Evolutionary conservation across 2,113 vertebrate species (phyloP), one percentile per base, ranked within the genome.

Genomic region (Phrynosoma platyrhinos): DNA sequence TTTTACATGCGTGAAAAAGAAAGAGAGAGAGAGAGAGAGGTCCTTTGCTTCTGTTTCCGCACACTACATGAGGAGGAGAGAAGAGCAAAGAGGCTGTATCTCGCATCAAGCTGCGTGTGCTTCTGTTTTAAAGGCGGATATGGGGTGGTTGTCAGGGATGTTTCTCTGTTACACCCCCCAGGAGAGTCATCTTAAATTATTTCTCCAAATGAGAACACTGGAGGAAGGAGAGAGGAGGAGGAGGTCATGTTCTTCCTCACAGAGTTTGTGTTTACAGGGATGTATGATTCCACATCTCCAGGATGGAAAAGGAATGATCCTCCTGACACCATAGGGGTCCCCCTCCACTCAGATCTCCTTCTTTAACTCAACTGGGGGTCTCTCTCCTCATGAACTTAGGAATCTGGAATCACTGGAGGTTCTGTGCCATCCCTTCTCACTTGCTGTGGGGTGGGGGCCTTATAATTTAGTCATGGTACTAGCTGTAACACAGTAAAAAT

Each of bases 401-500:
- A 83, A 27, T 71, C 0, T 0, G 2, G 86, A 90, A 86, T 92
- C 68, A 27, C 77, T 90, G 85, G 1, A 89, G 93, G 92, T 94
- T 66, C 92, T 12, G 89, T 1, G 75, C 13, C 84, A 10, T 5
- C n/a, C 55, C 16, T 2, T 36, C 5, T 9, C 8, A 2, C 0
- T 9, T 2, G 9, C 78, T 0, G 81, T 91, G 23, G 81, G 66
- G 36, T 23, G n/a, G 4, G 25, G n/a, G 47, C 53, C 87, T 1
- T 88, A 55, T 86, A 86, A 74, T 52, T 85, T 93, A 92, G 93
- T 5, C 40, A 94, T 42, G 96, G 96, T 95, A 95, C 95, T 94
- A 94, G 93, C 91, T 93, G 93, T 94, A 94, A 95, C 92, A 93
- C 94, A 94, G 95, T 55, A 91, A 93, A 94, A 89, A 91, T 94